A percentile compares a stretch with the other conserved stretches of the same genome.
Evolutionary conservation across 2,888 invertebrate genomes (phyloP).

Genomic region (Steinernema scapterisci): DNA sequence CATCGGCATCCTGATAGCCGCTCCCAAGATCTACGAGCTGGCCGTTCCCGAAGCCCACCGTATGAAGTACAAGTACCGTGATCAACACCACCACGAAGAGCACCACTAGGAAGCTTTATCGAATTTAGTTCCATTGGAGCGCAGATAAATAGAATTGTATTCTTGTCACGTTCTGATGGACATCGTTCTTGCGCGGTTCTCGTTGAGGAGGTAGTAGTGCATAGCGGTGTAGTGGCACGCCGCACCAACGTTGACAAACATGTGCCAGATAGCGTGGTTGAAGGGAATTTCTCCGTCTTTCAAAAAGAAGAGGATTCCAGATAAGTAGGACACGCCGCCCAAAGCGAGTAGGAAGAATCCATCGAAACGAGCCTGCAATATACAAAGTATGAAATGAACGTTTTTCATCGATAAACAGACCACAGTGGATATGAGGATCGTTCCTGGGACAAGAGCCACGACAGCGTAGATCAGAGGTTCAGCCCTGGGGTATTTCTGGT

Average conservation of each 20-base stretch:
- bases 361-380: conserved; percentile 7
- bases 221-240: conserved; percentile 32
- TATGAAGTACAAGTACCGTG: conserved; percentile 56
- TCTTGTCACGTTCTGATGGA: not conserved
- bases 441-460: conserved; percentile 31
- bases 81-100: conserved; percentile 49
- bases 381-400: not conserved
- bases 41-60: conserved; percentile 57
- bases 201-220: conserved; percentile 29
- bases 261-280: conserved; percentile 35
- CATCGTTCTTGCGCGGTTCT: not conserved
- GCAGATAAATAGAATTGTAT: conserved; percentile 5
- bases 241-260: conserved; percentile 34
- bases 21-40: conserved; percentile 52
- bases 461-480: conserved; percentile 26
- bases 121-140: not conserved
- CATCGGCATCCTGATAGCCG: conserved; percentile 35
- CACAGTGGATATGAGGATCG: conserved; percentile 10
- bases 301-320: conserved; percentile 30
- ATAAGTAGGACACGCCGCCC: conserved; percentile 31
- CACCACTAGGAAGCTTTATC: conserved; percentile 35
- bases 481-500: not conserved
- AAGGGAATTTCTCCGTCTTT: conserved; percentile 30
- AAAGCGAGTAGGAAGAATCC: conserved; percentile 20
- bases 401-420: not conserved